phyloP scores from a whole-genome alignment of 2,888 invertebrate species.

The Ormyrus nitidulus region DNA sequence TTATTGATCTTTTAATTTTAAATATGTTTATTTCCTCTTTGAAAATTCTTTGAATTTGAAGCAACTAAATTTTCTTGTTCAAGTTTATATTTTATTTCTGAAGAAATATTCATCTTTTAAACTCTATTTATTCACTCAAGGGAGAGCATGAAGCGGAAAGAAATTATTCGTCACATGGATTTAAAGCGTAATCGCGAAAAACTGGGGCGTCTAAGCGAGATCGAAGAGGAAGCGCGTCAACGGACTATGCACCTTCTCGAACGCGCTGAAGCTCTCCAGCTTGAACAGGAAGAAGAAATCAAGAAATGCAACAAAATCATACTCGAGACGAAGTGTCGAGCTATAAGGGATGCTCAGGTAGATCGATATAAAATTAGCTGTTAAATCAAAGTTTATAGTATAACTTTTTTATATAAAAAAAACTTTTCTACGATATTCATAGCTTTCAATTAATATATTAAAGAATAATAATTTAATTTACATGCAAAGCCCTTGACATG shows the following conservation, averaged over 20 bases:
- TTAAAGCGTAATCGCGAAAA: constrained; percentile 61
- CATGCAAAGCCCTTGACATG: no score
- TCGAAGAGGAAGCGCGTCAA: constrained; percentile 76
- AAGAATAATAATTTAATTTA: no score
- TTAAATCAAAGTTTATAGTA: no score
- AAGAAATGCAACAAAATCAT: constrained; percentile 87
- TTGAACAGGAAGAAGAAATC: constrained; percentile 81
- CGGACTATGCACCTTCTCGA: constrained; percentile 77
- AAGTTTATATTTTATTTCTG: no score
- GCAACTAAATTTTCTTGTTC: no score
- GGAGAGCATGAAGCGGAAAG: constrained; percentile 69
- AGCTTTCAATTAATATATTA: no score
- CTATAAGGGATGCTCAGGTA: constrained; percentile 90
- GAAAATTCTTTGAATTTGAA: no score
- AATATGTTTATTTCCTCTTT: not conserved
- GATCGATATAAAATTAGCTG: no score
- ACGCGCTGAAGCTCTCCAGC: constrained; percentile 77
- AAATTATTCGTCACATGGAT: constrained; percentile 67
- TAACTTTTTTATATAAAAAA: no score
- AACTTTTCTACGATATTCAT: no score
- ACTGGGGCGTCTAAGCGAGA: constrained; percentile 66
- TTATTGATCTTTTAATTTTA: not conserved
- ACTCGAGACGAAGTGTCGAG: constrained; percentile 89
- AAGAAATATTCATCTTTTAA: no score
- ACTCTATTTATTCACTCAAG: constrained; percentile 27